Evolutionary conservation across 2,797 vertebrate species (phyloP), one percentile per base, ranked within the genome.

Genomic region (Scolopax rusticola): DNA sequence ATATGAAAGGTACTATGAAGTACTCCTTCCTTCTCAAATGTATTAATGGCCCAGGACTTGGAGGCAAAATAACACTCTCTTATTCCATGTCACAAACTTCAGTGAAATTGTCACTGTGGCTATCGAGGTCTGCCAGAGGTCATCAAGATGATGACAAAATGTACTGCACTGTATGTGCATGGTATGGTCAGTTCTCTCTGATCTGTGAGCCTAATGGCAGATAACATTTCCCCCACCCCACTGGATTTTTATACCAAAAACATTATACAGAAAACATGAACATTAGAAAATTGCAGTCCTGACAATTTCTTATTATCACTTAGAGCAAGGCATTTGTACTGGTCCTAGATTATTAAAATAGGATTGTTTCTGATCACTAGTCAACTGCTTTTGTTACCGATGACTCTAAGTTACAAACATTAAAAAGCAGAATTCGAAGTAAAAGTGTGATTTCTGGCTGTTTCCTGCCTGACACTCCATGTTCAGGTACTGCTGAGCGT

Each of bases 171-270:
- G 2, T n/a, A 17, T 25, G 3, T 12, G 23, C 53, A 50, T 71
- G 12, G 38, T 24, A 4, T 30, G 61, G 63, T 50, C 19, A 0
- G 0, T 38, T 73, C 4, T 64, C 17, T 67, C 12, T 63, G 32
- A 77, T 51, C 13, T 30, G 8, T 67, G 12, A 57, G 9, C 8
- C 36, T 74, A n/a, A 17, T 14, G 41, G 5, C 6, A 89, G 27
- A 41, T 16, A 50, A 1, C 40, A 21, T 38, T 79, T 9, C 6
- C 2, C 1, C 2, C 4, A 2, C 15, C 41, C 14, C 24, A 9
- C 6, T 20, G 28, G 19, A 51, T 20, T 91, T 84, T 73, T 70
- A 50, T 70, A 40, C 8, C 30, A 36, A 36, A 36, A 36, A 36
- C 36, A 36, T 36, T 36, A 36, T 36, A 36, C 36, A 36, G 36